These are phyloP conservation scores for Eucera pruinosa DNA, from an alignment of 2,888 invertebrate genomes.

Conservation along the genomic window DNA sequence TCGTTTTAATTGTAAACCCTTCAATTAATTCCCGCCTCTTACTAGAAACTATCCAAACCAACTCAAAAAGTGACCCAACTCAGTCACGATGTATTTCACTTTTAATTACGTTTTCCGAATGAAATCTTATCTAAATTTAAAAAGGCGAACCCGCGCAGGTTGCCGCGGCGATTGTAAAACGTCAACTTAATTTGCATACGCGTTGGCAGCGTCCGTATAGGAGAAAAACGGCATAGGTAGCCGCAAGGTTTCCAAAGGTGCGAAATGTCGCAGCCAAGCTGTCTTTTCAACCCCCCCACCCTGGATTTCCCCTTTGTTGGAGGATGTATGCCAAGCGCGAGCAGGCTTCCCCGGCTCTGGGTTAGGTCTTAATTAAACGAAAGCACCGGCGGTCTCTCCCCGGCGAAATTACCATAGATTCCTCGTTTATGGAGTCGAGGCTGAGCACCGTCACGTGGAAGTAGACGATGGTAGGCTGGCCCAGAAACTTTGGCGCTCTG, in stretches of 20 bases:
- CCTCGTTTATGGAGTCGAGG: slow-evolving; percentile 97
- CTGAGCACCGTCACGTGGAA: slow-evolving; percentile 96
- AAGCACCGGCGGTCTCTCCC: neutral
- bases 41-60: no score
- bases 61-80: no score
- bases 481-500: slow-evolving; percentile 93
- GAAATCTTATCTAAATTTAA: slow-evolving; percentile 10
- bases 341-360: slow-evolving; percentile 16
- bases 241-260: neutral
- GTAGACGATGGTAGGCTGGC: slow-evolving; percentile 94
- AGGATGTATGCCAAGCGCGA: neutral
- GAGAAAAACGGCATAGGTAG: neutral
- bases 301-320: neutral
- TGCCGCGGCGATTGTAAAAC: no score
- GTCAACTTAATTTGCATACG: slow-evolving; percentile 38
- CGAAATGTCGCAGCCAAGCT: slow-evolving; percentile 5
- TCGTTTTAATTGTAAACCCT: no score
- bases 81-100: no score
- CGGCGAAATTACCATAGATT: slow-evolving; percentile 91
- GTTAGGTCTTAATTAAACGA: slow-evolving; percentile 32
- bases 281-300: neutral
- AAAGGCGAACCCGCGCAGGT: no score
- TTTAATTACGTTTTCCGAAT: neutral
- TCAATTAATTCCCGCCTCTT: no score
- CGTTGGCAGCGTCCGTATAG: slow-evolving; percentile 1